phyloP scores from a whole-genome alignment of 2,888 invertebrate species.

The Chorisops tibialis region DNA sequence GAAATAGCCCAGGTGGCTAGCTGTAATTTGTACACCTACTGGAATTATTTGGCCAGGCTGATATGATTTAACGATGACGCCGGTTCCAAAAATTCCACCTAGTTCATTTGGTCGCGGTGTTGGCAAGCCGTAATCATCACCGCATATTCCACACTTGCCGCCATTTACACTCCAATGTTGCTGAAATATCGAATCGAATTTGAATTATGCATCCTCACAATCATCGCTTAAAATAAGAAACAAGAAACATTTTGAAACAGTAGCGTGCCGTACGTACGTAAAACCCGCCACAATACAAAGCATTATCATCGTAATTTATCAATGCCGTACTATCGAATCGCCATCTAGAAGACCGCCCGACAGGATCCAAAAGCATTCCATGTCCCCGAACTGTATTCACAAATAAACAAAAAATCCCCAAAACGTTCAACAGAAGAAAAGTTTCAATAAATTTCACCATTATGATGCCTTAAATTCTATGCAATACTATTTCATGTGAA shows the following conservation, averaged over 20 bases:
- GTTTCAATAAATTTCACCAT: too few relatives aligned
- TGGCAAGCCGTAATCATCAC: conserved; percentile 52
- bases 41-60: conserved; percentile 40
- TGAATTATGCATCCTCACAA: background rate
- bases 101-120: conserved; percentile 56
- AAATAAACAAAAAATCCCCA: background rate
- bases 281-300: conserved; percentile 57
- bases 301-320: conserved; percentile 56
- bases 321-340: conserved; percentile 53
- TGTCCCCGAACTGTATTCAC: conserved; percentile 48
- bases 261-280: conserved; percentile 38
- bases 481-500: too few relatives aligned
- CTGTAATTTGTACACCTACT: conserved; percentile 49
- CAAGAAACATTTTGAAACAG: too few relatives aligned
- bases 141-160: conserved; percentile 58
- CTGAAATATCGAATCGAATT: conserved; percentile 37
- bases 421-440: background rate
- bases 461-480: too few relatives aligned
- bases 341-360: conserved; percentile 57
- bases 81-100: conserved; percentile 55
- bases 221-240: background rate
- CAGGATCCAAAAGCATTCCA: conserved; percentile 57
- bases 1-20: conserved; percentile 55
- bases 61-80: conserved; percentile 53
- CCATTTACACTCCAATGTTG: conserved; percentile 50